A percentile compares a stretch with the other conserved stretches of the same genome.
phyloP scores from a whole-genome alignment of 2,113 vertebrate species.

The Hypocryptadius cinnamomeus region DNA sequence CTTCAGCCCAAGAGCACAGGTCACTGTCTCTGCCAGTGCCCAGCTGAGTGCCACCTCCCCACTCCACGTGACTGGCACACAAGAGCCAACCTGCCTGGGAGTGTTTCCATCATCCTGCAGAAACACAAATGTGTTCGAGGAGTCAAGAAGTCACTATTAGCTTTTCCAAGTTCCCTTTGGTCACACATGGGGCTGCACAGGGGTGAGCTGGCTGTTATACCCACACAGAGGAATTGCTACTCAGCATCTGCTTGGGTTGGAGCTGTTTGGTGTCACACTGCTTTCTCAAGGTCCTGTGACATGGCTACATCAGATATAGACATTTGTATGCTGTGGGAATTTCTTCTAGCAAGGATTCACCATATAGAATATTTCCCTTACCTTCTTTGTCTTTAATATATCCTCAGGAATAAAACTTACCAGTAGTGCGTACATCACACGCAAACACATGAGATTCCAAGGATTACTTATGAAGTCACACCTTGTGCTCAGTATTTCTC shows the following conservation, averaged over 20 bases:
- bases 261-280: not conserved
- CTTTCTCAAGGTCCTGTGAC: not conserved
- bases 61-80: fast-evolving
- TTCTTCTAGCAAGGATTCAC: not conserved
- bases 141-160: not conserved
- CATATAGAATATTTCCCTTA: not conserved
- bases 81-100: not conserved
- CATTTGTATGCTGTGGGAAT: not conserved
- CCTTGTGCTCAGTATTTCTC: not conserved
- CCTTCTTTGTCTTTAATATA: not conserved
- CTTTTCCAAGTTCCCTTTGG: not conserved
- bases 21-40: not conserved
- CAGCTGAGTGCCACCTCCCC: not conserved
- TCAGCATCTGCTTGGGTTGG: not conserved
- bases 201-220: not conserved
- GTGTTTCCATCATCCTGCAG: not conserved
- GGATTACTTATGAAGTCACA: not conserved
- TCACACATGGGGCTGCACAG: not conserved
- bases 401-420: not conserved
- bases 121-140: not conserved
- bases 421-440: not conserved
- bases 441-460: not conserved
- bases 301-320: not conserved
- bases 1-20: not conserved
- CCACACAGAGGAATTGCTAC: not conserved